Percentiles rank a stretch among this genome's conserved stretches.
These are phyloP conservation scores for Neosilurus hyrtlii DNA, from an alignment of 2,797 vertebrate species.

Conservation along the genomic window DNA sequence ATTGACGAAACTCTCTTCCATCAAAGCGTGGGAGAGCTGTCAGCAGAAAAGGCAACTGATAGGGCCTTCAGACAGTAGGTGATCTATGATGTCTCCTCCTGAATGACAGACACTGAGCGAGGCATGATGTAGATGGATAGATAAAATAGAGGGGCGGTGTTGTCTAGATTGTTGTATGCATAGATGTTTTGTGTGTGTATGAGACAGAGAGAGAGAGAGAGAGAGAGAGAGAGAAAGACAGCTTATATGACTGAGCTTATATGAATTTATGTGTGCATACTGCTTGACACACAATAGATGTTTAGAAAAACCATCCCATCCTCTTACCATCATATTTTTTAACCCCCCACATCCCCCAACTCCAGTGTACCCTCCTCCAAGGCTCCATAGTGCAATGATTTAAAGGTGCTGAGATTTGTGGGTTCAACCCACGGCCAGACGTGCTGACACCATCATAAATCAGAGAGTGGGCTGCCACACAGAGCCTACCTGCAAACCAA, in stretches of 20 bases:
- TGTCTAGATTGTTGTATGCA: constrained; percentile 50
- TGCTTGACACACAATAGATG: constrained; percentile 53
- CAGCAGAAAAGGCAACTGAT: constrained; percentile 54
- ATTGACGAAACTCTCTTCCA: constrained; percentile 58
- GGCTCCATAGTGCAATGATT: constrained; percentile 63
- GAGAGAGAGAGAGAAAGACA: neutral
- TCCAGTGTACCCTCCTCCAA: constrained; percentile 40
- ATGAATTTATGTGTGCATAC: constrained; percentile 49
- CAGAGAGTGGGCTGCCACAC: constrained; percentile 56
- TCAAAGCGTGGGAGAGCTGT: constrained; percentile 61
- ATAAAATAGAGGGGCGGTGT: constrained; percentile 66
- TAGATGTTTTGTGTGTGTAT: constrained; percentile 41
- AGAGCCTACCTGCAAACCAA: constrained; percentile 58
- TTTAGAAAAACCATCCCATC: constrained; percentile 44
- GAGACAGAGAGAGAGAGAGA: too few relatives aligned
- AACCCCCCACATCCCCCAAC: constrained; percentile 12
- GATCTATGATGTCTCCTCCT: constrained; percentile 64
- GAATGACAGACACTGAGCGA: constrained; percentile 63
- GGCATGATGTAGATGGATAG: constrained; percentile 69
- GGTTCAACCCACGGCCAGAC: constrained; percentile 69
- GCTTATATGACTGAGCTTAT: constrained; percentile 33
- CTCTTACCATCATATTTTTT: constrained; percentile 24
- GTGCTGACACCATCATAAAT: constrained; percentile 67
- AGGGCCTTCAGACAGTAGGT: constrained; percentile 56
- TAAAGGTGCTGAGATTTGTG: constrained; percentile 69